Evolutionary conservation across 2,113 vertebrate species (phyloP), one percentile per base, ranked within the genome.

Genomic region (Dolichallabes microphthalmus): DNA sequence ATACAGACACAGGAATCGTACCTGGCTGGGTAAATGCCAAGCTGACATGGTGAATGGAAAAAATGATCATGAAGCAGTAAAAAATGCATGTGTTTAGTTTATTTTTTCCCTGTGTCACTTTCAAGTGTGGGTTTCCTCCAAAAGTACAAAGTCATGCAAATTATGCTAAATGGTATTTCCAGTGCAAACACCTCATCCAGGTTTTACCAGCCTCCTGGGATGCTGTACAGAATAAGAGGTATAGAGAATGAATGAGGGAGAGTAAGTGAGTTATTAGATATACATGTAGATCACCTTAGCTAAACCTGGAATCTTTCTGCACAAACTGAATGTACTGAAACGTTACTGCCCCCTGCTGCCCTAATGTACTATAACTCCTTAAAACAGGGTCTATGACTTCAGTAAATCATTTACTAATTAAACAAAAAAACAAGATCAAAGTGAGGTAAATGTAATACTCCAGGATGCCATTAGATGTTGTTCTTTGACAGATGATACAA

Each of bases 301-400:
- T 2, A 10, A 32, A 53, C 12, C 20, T 50, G 61, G 15, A 66
- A 15, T 39, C 60, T 64, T 69, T 4, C 9, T 39, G 27, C 11
- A 52, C 71, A n/a, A 22, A 11, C 14, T 50, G 13, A 27, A 19
- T n/a, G 32, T 22, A 22, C 45, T 71, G 66, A 39, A 52, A 64
- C 22, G 0, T 20, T 74, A 53, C 82, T 64, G 58, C 82, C 71
- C 71, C 53, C 82, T 84, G 35, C 57, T 84, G 82, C 10, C 27
- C 55, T 50, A 30, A 55, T 15, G 22, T 25, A 25, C 3, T 30
- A 76, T 19, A 73, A 22, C 22, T 4, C 20, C 22, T 71, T 10
- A 9, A 15, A 22, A 39, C 68, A 39, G 68, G 32, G 10, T 12
- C 3, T 20, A 69, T 17, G 7, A 39, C 3, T 30, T 30, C 3